These are phyloP conservation scores for Danio kyathit DNA, from an alignment of 2,797 vertebrate genomes.

Conservation along the genomic window DNA sequence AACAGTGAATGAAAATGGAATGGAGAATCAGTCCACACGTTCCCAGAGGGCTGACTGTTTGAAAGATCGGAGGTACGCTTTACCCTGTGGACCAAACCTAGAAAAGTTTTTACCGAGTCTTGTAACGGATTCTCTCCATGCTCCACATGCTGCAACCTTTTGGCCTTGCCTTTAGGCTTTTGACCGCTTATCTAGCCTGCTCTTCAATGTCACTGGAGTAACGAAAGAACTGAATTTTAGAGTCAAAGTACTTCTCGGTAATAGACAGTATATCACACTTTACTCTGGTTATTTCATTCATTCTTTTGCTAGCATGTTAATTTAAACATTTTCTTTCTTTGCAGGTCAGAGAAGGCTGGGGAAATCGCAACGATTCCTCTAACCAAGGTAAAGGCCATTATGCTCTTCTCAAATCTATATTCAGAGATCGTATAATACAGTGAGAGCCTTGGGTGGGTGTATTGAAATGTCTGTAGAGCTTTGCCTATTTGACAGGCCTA, in stretches of 20 bases:
- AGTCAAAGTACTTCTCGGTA: neutral
- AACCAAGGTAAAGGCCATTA: slow-evolving; percentile 70
- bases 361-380: slow-evolving; percentile 78
- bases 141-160: slow-evolving; percentile 41
- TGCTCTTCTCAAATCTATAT: slow-evolving; percentile 16
- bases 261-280: too few relatives aligned
- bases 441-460: neutral
- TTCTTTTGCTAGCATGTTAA: neutral
- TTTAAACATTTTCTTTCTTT: slow-evolving; percentile 34
- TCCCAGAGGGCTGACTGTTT: slow-evolving; percentile 41
- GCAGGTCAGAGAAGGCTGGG: slow-evolving; percentile 75
- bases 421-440: neutral
- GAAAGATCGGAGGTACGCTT: slow-evolving; percentile 51
- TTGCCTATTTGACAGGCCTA: neutral
- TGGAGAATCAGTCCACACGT: slow-evolving; percentile 40
- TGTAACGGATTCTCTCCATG: slow-evolving; percentile 39
- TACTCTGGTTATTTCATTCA: neutral
- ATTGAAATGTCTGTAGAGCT: neutral
- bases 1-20: slow-evolving; percentile 44
- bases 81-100: slow-evolving; percentile 52
- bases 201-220: slow-evolving; percentile 36
- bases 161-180: slow-evolving; percentile 52
- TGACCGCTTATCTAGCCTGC: slow-evolving; percentile 40
- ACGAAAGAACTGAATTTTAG: neutral
- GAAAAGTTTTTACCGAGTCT: slow-evolving; percentile 44